A percentile compares a stretch with the other conserved stretches of the same genome.
These are phyloP conservation scores for Sphaeridia pumilis DNA, from an alignment of 2,888 invertebrate genomes.

Conservation along the genomic window DNA sequence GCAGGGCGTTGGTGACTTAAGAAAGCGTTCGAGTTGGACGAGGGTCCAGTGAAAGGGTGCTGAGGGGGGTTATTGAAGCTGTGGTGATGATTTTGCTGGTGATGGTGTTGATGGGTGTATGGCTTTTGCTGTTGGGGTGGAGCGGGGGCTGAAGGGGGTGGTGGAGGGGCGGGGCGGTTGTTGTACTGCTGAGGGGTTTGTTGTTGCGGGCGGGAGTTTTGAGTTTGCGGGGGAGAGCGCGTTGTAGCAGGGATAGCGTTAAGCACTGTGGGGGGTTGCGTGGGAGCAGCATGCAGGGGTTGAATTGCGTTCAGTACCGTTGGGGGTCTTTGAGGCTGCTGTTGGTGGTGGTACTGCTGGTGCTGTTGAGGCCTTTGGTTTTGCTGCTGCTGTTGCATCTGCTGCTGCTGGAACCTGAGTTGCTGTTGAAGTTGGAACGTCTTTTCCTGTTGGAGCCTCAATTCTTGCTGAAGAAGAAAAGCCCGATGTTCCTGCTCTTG, in stretches of 20 bases:
- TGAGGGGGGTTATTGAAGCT: no score
- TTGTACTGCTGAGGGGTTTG: no score
- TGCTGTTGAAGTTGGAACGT: constrained; percentile 3
- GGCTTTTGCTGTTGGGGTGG: constrained; percentile 2
- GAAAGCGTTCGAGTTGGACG: not conserved
- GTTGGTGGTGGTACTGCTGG: constrained; percentile 1
- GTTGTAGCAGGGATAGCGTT: not conserved
- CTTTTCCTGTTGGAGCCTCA: not conserved
- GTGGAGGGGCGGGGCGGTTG: not conserved
- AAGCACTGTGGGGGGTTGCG: not conserved
- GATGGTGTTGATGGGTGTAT: not conserved
- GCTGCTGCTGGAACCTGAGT: constrained; percentile 5
- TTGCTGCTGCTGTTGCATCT: not conserved
- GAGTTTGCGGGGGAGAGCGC: not conserved
- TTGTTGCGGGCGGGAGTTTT: not conserved
- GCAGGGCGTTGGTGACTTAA: no score
- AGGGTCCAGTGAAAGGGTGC: not conserved
- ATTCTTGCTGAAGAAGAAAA: not conserved
- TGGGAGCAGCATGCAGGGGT: not conserved
- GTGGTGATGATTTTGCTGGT: no score
- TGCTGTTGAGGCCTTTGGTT: not conserved
- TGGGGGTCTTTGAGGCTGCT: not conserved
- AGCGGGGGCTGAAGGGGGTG: not conserved
- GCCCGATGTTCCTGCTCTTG: not conserved
- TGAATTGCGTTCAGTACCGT: not conserved